Conservation (phyloP, 2,113 vertebrate genomes). For the Todiramphus chloris region DNA sequence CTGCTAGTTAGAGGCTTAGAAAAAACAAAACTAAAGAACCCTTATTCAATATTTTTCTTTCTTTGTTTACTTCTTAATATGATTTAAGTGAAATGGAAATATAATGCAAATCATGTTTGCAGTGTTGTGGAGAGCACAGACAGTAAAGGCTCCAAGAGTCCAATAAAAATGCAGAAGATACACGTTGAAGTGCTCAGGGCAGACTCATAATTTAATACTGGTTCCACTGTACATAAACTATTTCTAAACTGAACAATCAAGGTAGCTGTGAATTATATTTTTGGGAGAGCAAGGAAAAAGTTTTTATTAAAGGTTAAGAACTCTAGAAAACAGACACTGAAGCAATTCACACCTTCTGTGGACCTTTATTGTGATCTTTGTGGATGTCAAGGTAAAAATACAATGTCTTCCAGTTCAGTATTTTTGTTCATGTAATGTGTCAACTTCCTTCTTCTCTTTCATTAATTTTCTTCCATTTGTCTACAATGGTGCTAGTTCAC, state of each 20-base stretch:
- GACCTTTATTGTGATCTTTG: background rate
- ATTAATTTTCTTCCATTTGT: background rate
- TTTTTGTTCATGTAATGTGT: background rate
- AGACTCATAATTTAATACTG: background rate
- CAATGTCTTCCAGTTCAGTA: background rate
- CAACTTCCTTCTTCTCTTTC: background rate
- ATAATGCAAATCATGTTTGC: background rate
- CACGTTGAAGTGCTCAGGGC: background rate
- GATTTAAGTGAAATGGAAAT: background rate
- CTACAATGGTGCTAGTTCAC: background rate
- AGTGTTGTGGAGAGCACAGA: background rate
- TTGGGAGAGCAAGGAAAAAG: background rate
- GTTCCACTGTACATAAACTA: background rate
- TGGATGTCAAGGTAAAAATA: background rate
- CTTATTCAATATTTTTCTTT: background rate
- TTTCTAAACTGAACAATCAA: background rate
- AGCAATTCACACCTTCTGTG: background rate
- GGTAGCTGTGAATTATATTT: background rate
- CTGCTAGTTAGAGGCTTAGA: background rate
- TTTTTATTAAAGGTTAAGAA: background rate
- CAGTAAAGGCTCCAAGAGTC: background rate
- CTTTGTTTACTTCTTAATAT: rapidly evolving
- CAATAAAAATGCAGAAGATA: background rate
- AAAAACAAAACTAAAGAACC: background rate
- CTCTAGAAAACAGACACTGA: background rate